Evolutionary conservation across 2,113 vertebrate species (phyloP).

Genomic region (Pachyramphus minor): DNA sequence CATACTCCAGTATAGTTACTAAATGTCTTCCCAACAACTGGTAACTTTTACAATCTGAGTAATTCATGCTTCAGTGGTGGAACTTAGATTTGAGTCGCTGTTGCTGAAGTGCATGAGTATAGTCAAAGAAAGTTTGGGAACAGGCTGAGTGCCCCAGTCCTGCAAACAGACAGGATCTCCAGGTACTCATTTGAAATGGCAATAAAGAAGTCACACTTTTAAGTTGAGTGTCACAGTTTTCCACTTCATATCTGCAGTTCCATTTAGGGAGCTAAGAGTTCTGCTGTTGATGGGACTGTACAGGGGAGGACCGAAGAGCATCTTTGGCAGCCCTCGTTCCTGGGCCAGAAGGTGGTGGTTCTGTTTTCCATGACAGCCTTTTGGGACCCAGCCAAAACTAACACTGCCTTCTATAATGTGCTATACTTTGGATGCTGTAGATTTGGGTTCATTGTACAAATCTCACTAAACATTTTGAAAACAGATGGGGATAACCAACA

Average conservation of each 20-base stretch:
- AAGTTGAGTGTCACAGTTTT: not conserved
- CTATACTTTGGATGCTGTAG: not conserved
- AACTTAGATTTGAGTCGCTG: not conserved
- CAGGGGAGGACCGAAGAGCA: not conserved
- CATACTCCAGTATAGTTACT: not conserved
- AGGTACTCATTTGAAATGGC: not conserved
- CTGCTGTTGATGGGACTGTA: not conserved
- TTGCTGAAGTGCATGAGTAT: not conserved
- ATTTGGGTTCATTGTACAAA: not conserved
- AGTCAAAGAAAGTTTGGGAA: not conserved
- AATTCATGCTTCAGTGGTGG: not conserved
- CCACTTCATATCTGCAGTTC: not conserved
- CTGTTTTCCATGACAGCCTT: not conserved
- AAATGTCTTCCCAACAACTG: not conserved
- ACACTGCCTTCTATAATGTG: not conserved
- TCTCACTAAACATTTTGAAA: not conserved
- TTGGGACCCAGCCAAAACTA: not conserved
- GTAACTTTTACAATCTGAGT: not conserved
- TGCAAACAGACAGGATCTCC: not conserved
- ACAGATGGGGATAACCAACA: not conserved
- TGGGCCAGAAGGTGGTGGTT: not conserved
- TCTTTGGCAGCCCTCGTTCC: not conserved
- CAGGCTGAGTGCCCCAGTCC: not conserved
- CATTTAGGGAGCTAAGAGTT: not conserved
- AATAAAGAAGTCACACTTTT: not conserved